Base-by-base conservation (phyloP, 2,113 vertebrate species). In the Melanotaenia duboulayi region DNA sequence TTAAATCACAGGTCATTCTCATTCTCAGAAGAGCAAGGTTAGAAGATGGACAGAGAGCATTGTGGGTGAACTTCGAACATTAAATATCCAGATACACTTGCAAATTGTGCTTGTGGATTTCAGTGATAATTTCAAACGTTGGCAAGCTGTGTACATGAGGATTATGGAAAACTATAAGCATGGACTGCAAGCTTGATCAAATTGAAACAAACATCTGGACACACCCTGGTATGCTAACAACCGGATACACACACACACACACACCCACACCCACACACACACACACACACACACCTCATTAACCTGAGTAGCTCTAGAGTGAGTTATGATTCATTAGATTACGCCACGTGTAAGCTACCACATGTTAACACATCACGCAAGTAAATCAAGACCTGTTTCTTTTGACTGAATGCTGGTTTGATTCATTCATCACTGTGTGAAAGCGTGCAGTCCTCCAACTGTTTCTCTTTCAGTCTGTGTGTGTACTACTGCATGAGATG, bases 131-230 rank as follows among this genome's bases (percentile, higher is more conserved):
- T 77, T 58, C 28, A 54, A 74, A 55, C 46, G 46, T 22, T 25
- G 24, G 9, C 52, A 20, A 65, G 25, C 44, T 20, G 67, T 63
- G 71, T 83, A 22, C 4, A 20, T 23, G 56, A 35, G 40, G 65
- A 78, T 80, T 64, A 79, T 44, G 58, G 48, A 59, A 65, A 44
- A 46, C 5, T 61, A 48, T 14, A 65, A 39, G 22, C 69, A 65
- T 60, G 39, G 54, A 35, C 51, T 78, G 42, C 9, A 19, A 35
- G 69, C 59, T 78, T 73, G 52, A 81, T 76, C 44, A 81, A 76
- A 71, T 42, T 86, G 58, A 75, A 65, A 66, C 6, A 0, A 87
- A 85, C 82, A 85, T 87, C 74, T 88, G 85, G 76, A 71, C 67
- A 66, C 66, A 66, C 37, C 52, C 71, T 61, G 60, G 52, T 66